phyloP scores from a whole-genome alignment of 2,113 vertebrate species.

The Gracilinanus agilis region DNA sequence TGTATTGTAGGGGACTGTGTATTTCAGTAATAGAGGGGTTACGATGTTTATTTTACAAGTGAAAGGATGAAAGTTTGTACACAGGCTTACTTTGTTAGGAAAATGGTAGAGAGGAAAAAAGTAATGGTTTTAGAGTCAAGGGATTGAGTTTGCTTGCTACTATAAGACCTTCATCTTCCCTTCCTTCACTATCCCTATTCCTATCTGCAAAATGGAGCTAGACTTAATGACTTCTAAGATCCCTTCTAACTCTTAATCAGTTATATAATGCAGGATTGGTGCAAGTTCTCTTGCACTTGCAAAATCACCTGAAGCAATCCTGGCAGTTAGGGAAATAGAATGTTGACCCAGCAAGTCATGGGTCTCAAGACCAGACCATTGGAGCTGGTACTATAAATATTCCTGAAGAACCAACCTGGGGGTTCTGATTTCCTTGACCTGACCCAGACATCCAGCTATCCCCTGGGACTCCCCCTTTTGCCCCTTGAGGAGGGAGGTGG shows the following conservation, averaged over 20 bases:
- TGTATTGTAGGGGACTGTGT: not conserved
- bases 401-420: no score
- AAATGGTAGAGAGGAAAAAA: not conserved
- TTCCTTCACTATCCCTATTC: not conserved
- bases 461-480: no score
- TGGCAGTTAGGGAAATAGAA: no score
- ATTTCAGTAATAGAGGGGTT: not conserved
- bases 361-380: no score
- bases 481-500: no score
- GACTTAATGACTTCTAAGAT: not conserved
- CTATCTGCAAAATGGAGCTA: not conserved
- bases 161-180: not conserved
- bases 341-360: no score
- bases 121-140: not conserved
- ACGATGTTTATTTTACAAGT: not conserved
- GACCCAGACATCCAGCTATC: no score
- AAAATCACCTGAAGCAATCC: no score
- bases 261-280: no score
- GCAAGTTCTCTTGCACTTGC: no score
- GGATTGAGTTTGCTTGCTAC: not conserved
- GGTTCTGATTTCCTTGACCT: no score
- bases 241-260: not conserved
- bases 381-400: no score
- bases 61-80: not conserved
- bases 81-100: not conserved